Evolutionary conservation across 2,888 invertebrate species (phyloP).

Genomic region (Tetramorium bicarinatum): DNA sequence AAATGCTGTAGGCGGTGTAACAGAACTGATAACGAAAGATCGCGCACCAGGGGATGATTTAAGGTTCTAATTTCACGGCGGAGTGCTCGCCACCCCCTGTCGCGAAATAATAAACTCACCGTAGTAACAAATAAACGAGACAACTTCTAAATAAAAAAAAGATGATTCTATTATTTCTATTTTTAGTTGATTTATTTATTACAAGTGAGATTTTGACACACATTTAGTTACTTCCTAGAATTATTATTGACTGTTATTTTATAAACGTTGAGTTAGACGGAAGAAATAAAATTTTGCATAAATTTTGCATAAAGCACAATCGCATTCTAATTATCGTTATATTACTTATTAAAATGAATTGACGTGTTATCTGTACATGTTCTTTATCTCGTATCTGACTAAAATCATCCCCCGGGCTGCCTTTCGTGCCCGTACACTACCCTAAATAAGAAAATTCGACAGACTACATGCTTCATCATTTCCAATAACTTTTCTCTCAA

Average conservation of each 20-base stretch:
- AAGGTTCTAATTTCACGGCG: slow-evolving; percentile 64
- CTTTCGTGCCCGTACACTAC: neutral
- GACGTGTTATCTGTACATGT: neutral
- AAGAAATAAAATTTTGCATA: neutral
- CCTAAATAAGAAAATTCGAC: neutral
- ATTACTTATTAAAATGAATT: slow-evolving; percentile 2
- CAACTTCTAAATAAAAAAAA: neutral
- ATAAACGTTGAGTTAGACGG: neutral
- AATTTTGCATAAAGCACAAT: too few relatives aligned
- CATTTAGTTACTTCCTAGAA: neutral
- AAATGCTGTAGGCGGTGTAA: neutral
- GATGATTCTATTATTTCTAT: neutral
- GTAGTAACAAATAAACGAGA: slow-evolving; percentile 61
- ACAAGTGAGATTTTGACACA: slow-evolving; percentile 54
- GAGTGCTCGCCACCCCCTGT: slow-evolving; percentile 52
- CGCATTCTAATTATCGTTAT: neutral
- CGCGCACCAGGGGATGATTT: slow-evolving; percentile 67
- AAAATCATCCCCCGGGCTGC: slow-evolving; percentile 6
- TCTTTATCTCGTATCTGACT: neutral
- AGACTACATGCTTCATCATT: neutral
- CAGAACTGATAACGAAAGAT: neutral
- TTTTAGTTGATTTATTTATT: slow-evolving; percentile 59
- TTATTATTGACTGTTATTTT: neutral
- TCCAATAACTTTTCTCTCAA: neutral
- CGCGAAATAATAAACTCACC: slow-evolving; percentile 45